These are phyloP conservation scores for Nylanderia fulva DNA, from an alignment of 1,140 invertebrate species.

Conservation along the genomic window DNA sequence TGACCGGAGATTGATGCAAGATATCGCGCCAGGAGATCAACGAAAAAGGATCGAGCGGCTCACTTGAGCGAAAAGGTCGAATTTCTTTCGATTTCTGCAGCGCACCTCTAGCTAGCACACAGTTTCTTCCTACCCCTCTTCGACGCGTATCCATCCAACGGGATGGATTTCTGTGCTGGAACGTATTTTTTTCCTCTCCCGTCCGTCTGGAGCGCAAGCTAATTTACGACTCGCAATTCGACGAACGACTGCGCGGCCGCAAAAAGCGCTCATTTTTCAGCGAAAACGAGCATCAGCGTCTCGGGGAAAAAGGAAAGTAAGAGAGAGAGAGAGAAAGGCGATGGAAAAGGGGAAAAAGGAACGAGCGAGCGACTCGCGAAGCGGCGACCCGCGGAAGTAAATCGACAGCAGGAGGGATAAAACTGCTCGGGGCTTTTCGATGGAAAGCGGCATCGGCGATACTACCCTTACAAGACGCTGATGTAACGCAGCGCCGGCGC, in stretches of 20 bases:
- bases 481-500: conserved; percentile 16
- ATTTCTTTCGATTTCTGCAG: conserved; percentile 21
- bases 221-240: conserved; percentile 74
- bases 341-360: neutral
- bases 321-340: neutral
- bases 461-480: conserved; percentile 28
- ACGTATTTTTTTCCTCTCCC: conserved; percentile 51
- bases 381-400: conserved; percentile 23
- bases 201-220: conserved; percentile 26
- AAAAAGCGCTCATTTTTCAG: conserved; percentile 77
- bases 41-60: conserved; percentile 32
- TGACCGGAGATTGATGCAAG: conserved; percentile 38
- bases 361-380: conserved; percentile 35
- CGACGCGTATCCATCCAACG: neutral
- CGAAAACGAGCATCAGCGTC: conserved; percentile 73
- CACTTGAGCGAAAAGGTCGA: conserved; percentile 5
- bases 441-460: conserved; percentile 19
- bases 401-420: conserved; percentile 40
- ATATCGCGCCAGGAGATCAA: conserved; percentile 23
- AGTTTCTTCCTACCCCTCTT: neutral
- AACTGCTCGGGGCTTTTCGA: conserved; percentile 46
- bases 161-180: conserved; percentile 24
- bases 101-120: neutral
- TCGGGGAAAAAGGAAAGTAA: conserved; percentile 50
- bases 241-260: conserved; percentile 56